Conservation (phyloP, 2,888 invertebrate species). For the Cryptus viduatorius region DNA sequence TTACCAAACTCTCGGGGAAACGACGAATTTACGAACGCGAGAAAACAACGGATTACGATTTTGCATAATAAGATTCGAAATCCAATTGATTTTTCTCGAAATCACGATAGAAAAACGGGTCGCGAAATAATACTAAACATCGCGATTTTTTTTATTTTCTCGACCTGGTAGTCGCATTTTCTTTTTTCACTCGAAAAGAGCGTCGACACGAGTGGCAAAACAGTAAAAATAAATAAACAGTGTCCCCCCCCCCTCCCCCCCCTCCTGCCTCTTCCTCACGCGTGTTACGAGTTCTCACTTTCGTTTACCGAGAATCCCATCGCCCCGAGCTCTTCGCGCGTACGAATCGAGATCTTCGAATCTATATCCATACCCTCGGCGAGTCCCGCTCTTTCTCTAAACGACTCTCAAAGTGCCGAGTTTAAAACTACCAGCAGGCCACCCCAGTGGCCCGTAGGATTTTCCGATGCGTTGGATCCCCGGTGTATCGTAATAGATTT, state of each 20-base stretch:
- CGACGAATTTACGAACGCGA: neutral
- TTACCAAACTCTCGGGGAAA: neutral
- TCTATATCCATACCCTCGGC: slow-evolving; percentile 27
- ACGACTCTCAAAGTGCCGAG: neutral
- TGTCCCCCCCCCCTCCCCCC: neutral
- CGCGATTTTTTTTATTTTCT: neutral
- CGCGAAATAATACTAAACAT: neutral
- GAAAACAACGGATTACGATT: neutral
- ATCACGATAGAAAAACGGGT: too few species aligned
- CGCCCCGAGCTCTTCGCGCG: neutral
- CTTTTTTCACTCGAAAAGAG: neutral
- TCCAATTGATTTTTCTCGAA: too few species aligned
- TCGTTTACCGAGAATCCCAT: slow-evolving; percentile 12
- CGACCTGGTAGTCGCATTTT: neutral
- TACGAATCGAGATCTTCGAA: slow-evolving; percentile 30
- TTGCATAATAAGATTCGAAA: neutral
- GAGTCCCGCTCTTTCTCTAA: slow-evolving; percentile 1
- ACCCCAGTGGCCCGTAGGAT: neutral
- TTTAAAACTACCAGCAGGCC: neutral
- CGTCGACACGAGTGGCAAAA: slow-evolving; percentile 1
- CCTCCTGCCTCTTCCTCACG: neutral
- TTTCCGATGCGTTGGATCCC: slow-evolving; percentile 43
- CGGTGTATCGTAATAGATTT: slow-evolving; percentile 49
- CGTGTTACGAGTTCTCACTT: slow-evolving; percentile 6
- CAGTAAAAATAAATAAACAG: slow-evolving; percentile 2